These are phyloP conservation scores for Polia nebulosa DNA, from an alignment of 2,888 invertebrate genomes.

Conservation along the genomic window DNA sequence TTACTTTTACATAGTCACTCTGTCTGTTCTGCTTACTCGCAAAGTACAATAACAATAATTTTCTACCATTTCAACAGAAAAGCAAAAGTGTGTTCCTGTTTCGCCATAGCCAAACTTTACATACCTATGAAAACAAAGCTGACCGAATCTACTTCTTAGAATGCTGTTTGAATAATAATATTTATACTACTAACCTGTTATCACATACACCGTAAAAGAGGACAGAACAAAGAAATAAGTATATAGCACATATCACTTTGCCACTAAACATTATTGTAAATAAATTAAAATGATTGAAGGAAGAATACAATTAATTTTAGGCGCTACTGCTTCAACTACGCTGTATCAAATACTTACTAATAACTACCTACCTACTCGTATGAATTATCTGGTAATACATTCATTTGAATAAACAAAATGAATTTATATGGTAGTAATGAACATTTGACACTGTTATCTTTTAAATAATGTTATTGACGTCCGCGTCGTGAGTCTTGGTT, in stretches of 20 bases:
- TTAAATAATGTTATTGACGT: constrained; percentile 82
- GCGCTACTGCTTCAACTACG: constrained; percentile 48
- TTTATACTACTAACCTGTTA: constrained; percentile 66
- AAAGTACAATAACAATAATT: neutral
- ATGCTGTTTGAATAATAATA: constrained; percentile 24
- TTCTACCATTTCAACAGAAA: neutral
- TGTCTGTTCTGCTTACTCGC: neutral
- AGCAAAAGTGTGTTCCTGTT: neutral
- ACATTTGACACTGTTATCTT: constrained; percentile 83
- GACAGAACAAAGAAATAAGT: constrained; percentile 59
- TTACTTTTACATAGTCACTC: too few relatives aligned
- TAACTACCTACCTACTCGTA: constrained; percentile 36
- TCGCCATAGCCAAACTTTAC: neutral
- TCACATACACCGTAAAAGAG: constrained; percentile 60
- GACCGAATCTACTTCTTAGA: constrained; percentile 4
- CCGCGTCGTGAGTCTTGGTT: constrained; percentile 70
- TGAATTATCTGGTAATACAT: constrained; percentile 54
- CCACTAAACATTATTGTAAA: constrained; percentile 50
- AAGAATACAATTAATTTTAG: constrained; percentile 17
- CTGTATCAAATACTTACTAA: constrained; percentile 53
- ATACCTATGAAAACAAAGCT: neutral
- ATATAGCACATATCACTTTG: constrained; percentile 56
- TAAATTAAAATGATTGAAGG: constrained; percentile 6
- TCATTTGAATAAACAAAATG: constrained; percentile 61
- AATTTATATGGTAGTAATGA: constrained; percentile 68